These are phyloP conservation scores for Xestia xanthographa DNA, from an alignment of 2,888 invertebrate species.

Conservation along the genomic window DNA sequence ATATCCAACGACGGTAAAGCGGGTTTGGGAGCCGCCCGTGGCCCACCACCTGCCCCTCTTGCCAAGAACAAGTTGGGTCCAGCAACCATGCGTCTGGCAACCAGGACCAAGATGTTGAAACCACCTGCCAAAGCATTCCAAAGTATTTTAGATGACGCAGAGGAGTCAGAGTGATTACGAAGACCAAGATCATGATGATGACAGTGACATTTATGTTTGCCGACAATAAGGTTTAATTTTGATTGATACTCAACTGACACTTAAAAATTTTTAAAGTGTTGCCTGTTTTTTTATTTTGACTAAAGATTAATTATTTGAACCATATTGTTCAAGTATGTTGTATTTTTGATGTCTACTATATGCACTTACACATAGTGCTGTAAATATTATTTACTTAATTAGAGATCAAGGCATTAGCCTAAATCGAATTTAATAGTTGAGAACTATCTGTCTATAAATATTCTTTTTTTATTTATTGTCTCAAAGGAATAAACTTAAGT, in stretches of 20 bases:
- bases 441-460: conserved; percentile 24
- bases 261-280: not conserved
- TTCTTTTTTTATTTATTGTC: conserved; percentile 53
- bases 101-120: conserved; percentile 82
- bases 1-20: conserved; percentile 91
- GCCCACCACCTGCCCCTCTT: conserved; percentile 73
- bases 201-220: conserved; percentile 7
- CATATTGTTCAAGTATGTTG: conserved; percentile 7
- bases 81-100: conserved; percentile 81
- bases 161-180: conserved; percentile 75
- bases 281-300: not conserved
- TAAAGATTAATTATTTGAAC: not conserved
- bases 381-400: conserved; percentile 48
- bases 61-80: conserved; percentile 76
- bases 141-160: conserved; percentile 70
- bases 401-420: conserved; percentile 28
- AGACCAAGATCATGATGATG: not conserved
- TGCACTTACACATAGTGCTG: conserved; percentile 21
- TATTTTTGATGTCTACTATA: not conserved
- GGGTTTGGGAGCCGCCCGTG: conserved; percentile 89
- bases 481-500: conserved; percentile 39
- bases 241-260: not conserved
- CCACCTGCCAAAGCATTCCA: conserved; percentile 86
- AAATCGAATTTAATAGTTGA: conserved; percentile 29
- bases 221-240: conserved; percentile 6